Conservation (phyloP, 1,140 invertebrate genomes). For the Tetramorium parvispinum region DNA sequence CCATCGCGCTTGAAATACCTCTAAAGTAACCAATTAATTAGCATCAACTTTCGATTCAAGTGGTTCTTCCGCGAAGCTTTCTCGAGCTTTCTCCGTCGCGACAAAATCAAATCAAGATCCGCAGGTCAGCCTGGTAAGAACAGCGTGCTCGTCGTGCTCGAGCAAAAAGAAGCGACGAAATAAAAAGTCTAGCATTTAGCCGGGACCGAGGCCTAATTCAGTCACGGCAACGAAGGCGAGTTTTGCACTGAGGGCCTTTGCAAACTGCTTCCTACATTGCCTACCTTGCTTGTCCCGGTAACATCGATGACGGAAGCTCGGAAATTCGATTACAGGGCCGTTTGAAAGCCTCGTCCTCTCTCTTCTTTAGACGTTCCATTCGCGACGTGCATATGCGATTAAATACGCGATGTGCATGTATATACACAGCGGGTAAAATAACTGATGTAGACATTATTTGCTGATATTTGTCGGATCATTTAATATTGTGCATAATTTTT, state of each 20-base stretch:
- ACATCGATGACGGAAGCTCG: slow-evolving; percentile 68
- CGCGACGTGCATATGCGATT: background rate
- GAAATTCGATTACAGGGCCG: slow-evolving; percentile 71
- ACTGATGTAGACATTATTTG: background rate
- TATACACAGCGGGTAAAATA: background rate
- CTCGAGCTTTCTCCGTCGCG: background rate
- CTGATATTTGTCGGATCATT: background rate
- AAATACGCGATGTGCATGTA: background rate
- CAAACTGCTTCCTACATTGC: slow-evolving; percentile 56
- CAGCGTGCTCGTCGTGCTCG: background rate
- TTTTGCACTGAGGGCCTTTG: slow-evolving; percentile 65
- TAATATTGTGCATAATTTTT: slow-evolving; percentile 6
- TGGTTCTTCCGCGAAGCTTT: background rate
- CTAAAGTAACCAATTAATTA: slow-evolving; percentile 36
- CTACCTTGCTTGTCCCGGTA: slow-evolving; percentile 41
- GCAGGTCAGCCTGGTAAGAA: background rate
- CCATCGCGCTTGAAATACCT: background rate
- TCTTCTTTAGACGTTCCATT: slow-evolving; percentile 48
- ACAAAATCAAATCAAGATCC: slow-evolving; percentile 44
- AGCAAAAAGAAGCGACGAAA: slow-evolving; percentile 10
- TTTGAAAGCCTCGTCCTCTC: slow-evolving; percentile 74
- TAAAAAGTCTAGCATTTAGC: slow-evolving; percentile 60
- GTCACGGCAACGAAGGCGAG: slow-evolving; percentile 49
- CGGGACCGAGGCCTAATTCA: slow-evolving; percentile 57
- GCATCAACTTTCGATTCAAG: slow-evolving; percentile 10